These are phyloP conservation scores for Himalopsyche japonica DNA, from an alignment of 2,888 invertebrate genomes.

Conservation along the genomic window DNA sequence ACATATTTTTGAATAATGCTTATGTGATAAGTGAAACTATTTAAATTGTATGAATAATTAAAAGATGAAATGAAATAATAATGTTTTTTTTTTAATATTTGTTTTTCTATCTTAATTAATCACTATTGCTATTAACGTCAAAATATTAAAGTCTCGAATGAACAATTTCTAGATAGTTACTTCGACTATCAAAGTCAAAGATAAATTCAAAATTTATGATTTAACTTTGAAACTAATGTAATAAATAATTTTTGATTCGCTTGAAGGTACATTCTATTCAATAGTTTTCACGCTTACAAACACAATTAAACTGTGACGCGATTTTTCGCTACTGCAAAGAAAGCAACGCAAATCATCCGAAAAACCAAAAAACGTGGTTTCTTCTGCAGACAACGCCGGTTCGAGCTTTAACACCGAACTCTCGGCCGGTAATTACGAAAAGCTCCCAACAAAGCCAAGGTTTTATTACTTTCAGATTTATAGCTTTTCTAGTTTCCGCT, in stretches of 20 bases:
- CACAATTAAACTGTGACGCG: not conserved
- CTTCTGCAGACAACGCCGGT: slow-evolving; percentile 20
- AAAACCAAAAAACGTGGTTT: slow-evolving; percentile 2
- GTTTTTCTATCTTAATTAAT: too few species aligned
- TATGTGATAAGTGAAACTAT: too few species aligned
- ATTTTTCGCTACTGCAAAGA: not conserved
- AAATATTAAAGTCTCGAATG: too few species aligned
- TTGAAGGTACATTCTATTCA: not conserved
- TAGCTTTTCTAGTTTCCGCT: slow-evolving; percentile 35
- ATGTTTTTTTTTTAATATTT: too few species aligned
- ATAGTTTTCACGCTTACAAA: not conserved
- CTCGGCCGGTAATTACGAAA: slow-evolving; percentile 40
- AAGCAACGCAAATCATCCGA: not conserved
- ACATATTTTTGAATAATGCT: too few species aligned
- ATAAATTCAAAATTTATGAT: not conserved
- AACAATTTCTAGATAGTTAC: too few species aligned
- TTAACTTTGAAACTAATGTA: not conserved
- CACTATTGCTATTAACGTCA: too few species aligned
- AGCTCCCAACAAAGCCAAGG: slow-evolving; percentile 40
- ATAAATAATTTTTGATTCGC: not conserved
- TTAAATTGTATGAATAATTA: too few species aligned
- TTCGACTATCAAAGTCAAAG: not conserved
- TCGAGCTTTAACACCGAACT: slow-evolving; percentile 33
- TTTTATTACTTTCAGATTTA: slow-evolving; percentile 42
- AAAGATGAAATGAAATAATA: too few species aligned